These are phyloP conservation scores for Microcebus jonahi DNA, from an alignment of 2,113 vertebrate species.

Conservation along the genomic window DNA sequence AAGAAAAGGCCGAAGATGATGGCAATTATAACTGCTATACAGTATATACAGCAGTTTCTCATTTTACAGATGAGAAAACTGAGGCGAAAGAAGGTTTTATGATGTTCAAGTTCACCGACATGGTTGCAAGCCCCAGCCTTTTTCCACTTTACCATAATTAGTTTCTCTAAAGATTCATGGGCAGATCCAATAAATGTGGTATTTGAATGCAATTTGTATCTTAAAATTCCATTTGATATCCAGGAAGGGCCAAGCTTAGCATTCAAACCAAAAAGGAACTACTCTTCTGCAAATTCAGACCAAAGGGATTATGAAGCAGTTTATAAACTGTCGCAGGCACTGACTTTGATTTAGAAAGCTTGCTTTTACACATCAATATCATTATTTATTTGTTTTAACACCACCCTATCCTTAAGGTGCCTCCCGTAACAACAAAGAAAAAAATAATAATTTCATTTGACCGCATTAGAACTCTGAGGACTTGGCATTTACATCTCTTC, in stretches of 20 bases:
- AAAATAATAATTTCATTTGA: neutral
- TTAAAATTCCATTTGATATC: neutral
- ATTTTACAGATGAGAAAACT: slow-evolving; percentile 25
- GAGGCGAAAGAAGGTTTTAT: neutral
- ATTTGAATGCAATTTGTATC: neutral
- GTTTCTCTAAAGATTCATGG: neutral
- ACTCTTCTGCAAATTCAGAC: neutral
- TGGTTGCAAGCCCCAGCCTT: neutral
- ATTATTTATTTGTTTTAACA: neutral
- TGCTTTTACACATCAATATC: neutral
- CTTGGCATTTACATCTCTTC: neutral
- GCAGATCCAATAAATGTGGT: neutral
- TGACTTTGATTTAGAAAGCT: slow-evolving; percentile 26
- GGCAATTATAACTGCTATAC: neutral
- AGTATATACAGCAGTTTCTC: neutral
- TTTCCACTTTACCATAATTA: neutral
- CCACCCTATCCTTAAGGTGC: neutral
- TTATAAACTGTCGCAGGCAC: neutral
- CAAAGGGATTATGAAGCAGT: neutral
- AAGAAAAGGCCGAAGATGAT: neutral
- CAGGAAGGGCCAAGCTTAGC: neutral
- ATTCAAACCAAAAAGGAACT: neutral
- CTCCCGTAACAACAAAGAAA: neutral
- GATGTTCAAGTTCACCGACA: neutral
- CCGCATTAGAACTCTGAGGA: neutral